Evolutionary conservation across 1,140 invertebrate genomes (phyloP), one percentile per base, ranked within the genome.

Genomic region (Drosophila truncata): DNA sequence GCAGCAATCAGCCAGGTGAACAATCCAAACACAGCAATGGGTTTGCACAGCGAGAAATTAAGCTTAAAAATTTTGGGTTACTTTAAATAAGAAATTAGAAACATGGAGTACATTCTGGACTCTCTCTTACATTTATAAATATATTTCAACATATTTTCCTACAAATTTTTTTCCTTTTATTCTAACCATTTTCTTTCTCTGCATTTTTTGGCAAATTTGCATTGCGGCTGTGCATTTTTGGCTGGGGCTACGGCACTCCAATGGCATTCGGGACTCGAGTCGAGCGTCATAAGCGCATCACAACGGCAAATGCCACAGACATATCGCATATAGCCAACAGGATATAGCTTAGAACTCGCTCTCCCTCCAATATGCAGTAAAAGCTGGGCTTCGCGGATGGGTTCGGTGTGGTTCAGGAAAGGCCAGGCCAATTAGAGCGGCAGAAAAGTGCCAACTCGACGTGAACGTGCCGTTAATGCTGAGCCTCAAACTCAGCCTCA

Each of bases 261-360:
- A 27, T 49, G 35, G 39, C 39, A 42, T 52, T 10, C 27, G 54
- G 67, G 50, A 61, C 20, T 69, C 27, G 50, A 57, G 14, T 55
- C 20, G 50, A 63, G 72, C 70, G 71, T 79, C 84, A 87, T 83
- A 86, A 86, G 83, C 83, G 80, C 83, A 86, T 80, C 83, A 72
- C 57, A 69, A 69, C 70, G 66, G 79, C 79, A 79, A 72, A 82
- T 79, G 79, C 57, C 58, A 59, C 59, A 69, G 42, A 65, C 41
- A 49, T 44, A 75, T 63, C 18, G 33, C 58, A 39, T 49, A 49
- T 20, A 41, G 52, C 60, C 13, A 16, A 18, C 37, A 29, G 29
- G 14, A 52, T 35, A 54, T 16, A 16, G 14, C 49, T 23, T 9
- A 18, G 57, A 59, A 35, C 33, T 55, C 35, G n/a, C n/a, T 74